Evolutionary conservation across 2,113 vertebrate genomes (phyloP).

Genomic region (Dolichallabes microphthalmus): DNA sequence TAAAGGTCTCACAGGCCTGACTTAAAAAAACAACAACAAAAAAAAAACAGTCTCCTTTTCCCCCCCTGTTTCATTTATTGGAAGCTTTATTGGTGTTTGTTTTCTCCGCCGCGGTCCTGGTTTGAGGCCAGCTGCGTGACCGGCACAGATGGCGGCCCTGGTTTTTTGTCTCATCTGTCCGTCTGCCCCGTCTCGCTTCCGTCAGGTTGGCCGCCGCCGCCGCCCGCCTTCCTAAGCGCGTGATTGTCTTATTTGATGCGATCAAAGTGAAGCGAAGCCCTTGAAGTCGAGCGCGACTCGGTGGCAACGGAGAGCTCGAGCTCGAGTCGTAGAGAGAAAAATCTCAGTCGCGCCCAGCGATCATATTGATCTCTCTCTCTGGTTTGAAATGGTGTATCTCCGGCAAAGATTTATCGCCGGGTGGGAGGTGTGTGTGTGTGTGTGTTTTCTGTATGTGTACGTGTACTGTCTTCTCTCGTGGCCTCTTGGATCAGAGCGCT

Average conservation of each 20-base stretch:
- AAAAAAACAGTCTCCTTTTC: background rate
- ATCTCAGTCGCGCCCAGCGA: background rate
- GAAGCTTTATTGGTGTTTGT: constrained; percentile 9
- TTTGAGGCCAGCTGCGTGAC: constrained; percentile 20
- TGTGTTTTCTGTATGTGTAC: constrained; percentile 9
- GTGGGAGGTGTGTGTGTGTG: background rate
- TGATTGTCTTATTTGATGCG: constrained; percentile 53
- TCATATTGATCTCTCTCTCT: constrained; percentile 36
- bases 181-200: constrained; percentile 12
- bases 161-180: constrained; percentile 36
- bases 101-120: background rate
- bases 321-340: background rate
- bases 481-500: constrained; percentile 48
- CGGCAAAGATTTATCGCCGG: background rate
- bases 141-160: constrained; percentile 40
- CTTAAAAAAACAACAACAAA: constrained; percentile 12
- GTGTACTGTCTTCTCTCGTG: background rate
- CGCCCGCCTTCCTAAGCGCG: constrained; percentile 39
- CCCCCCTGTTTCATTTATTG: background rate
- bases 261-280: constrained; percentile 53
- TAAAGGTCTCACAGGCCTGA: background rate
- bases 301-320: background rate
- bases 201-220: constrained; percentile 11
- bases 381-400: constrained; percentile 28
- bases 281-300: constrained; percentile 45